These are phyloP conservation scores for Albula goreensis DNA, from an alignment of 2,113 vertebrate species.

Conservation along the genomic window DNA sequence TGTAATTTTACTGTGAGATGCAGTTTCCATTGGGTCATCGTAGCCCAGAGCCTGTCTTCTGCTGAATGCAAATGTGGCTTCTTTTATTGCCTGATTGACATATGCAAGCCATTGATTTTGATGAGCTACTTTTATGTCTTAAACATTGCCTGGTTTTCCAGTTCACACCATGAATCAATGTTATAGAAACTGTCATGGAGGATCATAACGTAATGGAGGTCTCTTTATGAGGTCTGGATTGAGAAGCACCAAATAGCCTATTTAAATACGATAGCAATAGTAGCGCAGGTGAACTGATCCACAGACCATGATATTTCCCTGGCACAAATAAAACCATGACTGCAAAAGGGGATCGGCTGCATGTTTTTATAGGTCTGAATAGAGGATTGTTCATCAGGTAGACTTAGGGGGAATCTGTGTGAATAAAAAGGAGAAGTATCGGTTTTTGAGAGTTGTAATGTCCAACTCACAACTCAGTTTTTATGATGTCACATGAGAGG, in stretches of 20 bases:
- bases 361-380: neutral
- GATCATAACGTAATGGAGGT: neutral
- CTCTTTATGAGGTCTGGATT: neutral
- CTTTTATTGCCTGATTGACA: neutral
- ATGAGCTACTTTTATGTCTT: neutral
- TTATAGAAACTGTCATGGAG: neutral
- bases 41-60: neutral
- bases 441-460: neutral
- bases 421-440: neutral
- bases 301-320: neutral
- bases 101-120: neutral
- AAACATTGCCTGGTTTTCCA: neutral
- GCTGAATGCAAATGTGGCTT: neutral
- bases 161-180: neutral
- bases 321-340: neutral
- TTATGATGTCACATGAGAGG: neutral
- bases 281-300: neutral
- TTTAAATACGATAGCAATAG: neutral
- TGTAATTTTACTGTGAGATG: slow-evolving; percentile 66
- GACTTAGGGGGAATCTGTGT: neutral
- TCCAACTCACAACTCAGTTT: neutral
- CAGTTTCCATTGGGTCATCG: slow-evolving; percentile 48
- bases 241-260: neutral
- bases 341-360: neutral
- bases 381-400: neutral